Conservation (phyloP, 1,140 invertebrate genomes). For the Melitaea cinxia region DNA sequence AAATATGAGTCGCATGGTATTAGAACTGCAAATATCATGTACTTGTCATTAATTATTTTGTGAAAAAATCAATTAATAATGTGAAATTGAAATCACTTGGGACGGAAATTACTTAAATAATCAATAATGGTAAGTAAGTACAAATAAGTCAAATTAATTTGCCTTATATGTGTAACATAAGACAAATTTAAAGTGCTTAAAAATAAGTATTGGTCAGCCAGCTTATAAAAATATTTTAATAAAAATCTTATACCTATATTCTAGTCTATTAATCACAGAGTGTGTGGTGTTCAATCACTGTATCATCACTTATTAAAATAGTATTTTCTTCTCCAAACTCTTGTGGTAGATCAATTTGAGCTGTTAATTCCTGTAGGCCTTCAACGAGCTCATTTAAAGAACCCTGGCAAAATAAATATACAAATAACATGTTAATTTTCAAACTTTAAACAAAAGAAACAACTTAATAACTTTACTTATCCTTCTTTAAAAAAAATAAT, state of each 20-base stretch:
- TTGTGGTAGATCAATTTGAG: conserved; percentile 66
- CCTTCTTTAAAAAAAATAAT: too few relatives aligned
- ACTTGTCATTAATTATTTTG: too few relatives aligned
- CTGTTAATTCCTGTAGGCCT: conserved; percentile 66
- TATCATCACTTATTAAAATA: conserved; percentile 67
- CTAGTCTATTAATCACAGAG: conserved; percentile 53
- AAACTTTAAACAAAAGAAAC: too few relatives aligned
- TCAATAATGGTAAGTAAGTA: background rate
- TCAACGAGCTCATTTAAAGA: conserved; percentile 63
- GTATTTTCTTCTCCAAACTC: conserved; percentile 70
- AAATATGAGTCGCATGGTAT: too few relatives aligned
- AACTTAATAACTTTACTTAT: too few relatives aligned
- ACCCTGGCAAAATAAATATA: conserved; percentile 43
- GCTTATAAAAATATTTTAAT: background rate
- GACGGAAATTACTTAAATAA: background rate
- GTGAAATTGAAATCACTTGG: too few relatives aligned
- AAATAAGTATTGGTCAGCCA: conserved; percentile 5
- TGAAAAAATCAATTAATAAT: too few relatives aligned
- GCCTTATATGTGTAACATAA: background rate
- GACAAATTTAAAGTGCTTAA: background rate
- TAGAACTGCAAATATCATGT: too few relatives aligned
- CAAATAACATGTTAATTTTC: background rate
- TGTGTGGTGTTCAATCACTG: conserved; percentile 66
- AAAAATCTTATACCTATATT: background rate
- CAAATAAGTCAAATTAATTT: background rate